A percentile compares a stretch with the other conserved stretches of the same genome.
Conservation (phyloP, 1,140 invertebrate species). For the Theocolax elegans region DNA sequence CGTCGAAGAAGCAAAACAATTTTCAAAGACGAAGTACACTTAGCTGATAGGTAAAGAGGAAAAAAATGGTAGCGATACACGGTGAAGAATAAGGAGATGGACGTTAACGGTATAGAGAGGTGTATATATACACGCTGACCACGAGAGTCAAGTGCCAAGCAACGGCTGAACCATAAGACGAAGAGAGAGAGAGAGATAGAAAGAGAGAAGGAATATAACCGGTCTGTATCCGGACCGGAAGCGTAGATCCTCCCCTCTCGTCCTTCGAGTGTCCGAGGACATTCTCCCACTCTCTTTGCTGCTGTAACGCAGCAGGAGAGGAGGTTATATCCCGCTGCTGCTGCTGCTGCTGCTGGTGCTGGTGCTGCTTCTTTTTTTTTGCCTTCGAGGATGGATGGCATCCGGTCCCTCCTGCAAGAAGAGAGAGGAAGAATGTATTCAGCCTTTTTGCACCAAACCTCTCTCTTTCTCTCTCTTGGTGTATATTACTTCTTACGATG, state of each 20-base stretch:
- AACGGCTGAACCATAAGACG: neutral
- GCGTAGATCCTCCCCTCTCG: slow-evolving; percentile 55
- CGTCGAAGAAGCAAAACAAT: too few species aligned
- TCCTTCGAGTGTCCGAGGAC: slow-evolving; percentile 39
- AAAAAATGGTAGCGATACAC: too few species aligned
- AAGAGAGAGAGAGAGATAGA: slow-evolving; percentile 15
- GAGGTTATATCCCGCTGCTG: too few species aligned
- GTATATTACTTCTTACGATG: slow-evolving; percentile 32
- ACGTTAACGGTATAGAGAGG: slow-evolving; percentile 34
- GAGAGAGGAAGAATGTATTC: slow-evolving; percentile 9
- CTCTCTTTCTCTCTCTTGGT: slow-evolving; percentile 5
- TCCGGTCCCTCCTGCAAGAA: slow-evolving; percentile 54
- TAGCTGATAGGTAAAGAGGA: too few species aligned
- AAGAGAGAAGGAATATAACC: slow-evolving; percentile 54
- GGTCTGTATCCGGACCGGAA: slow-evolving; percentile 68
- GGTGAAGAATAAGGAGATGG: neutral
- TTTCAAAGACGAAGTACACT: too few species aligned
- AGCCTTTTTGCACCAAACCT: neutral
- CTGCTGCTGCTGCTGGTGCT: too few species aligned
- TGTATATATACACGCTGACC: neutral
- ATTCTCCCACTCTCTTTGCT: slow-evolving; percentile 28
- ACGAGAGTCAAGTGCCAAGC: neutral
- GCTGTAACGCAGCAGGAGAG: neutral
- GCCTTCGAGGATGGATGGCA: slow-evolving; percentile 66
- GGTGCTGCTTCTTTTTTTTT: too few species aligned